Evolutionary conservation across 1,140 invertebrate genomes (phyloP), one percentile per base, ranked within the genome.

Genomic region (Pristionchus pacificus): DNA sequence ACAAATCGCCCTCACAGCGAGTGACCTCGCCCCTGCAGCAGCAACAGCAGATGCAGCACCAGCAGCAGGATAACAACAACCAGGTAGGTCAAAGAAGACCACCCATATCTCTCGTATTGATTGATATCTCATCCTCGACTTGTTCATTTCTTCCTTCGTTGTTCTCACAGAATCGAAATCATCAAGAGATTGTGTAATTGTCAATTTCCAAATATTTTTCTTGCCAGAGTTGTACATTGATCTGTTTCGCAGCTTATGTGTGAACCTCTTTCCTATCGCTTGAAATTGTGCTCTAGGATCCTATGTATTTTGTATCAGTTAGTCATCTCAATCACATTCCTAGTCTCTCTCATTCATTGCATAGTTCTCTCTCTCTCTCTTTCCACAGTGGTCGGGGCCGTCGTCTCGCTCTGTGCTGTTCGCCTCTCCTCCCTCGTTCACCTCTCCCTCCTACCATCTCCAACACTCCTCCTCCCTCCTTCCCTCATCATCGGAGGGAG

Each of bases 271-370:
- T n/a, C n/a, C n/a, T n/a, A n/a, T n/a, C n/a, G n/a, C n/a, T n/a
- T n/a, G n/a, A n/a, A n/a, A n/a, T n/a, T n/a, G n/a, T n/a, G n/a
- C n/a, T n/a, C n/a, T n/a, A n/a, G n/a, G n/a, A n/a, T n/a, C n/a
- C n/a, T n/a, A n/a, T n/a, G n/a, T n/a, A n/a, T n/a, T n/a, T n/a
- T n/a, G n/a, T n/a, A n/a, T n/a, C n/a, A n/a, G n/a, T n/a, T n/a
- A n/a, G n/a, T n/a, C n/a, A n/a, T n/a, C n/a, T n/a, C n/a, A n/a
- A n/a, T n/a, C n/a, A n/a, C n/a, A n/a, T n/a, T 31, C 32, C 38
- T 13, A 33, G 64, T 65, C 2, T 65, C n/a, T n/a, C 64, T 65
- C 19, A 65, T 65, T 65, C 55, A 14, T 65, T 30, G 29, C 31
- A n/a, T n/a, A 6, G 28, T 3, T 13, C 60, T 28, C 19, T 62